Conservation (phyloP, 1,140 invertebrate genomes). For the Macrotrachela quadricornifera region DNA sequence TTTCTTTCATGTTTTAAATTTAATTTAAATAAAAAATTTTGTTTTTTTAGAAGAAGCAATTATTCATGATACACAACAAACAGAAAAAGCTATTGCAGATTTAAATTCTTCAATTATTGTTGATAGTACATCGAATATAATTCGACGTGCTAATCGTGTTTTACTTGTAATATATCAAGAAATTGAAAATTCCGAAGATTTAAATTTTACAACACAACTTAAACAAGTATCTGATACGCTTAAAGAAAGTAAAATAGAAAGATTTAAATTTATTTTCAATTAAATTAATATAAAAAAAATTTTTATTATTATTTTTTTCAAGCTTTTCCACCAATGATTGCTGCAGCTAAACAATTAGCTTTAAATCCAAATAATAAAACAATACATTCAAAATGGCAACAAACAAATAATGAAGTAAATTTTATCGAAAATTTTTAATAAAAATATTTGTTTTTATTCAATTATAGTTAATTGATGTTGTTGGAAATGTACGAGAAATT, state of each 20-base stretch:
- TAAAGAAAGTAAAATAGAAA: constrained; percentile 36
- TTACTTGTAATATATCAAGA: constrained; percentile 85
- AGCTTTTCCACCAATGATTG: constrained; percentile 78
- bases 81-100: constrained; percentile 72
- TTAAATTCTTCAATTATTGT: constrained; percentile 72
- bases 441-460: constrained; percentile 1
- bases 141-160: constrained; percentile 75
- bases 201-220: constrained; percentile 60
- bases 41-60: constrained; percentile 41
- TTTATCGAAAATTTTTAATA: neutral
- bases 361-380: constrained; percentile 55
- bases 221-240: constrained; percentile 56
- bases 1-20: no score
- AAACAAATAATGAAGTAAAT: constrained; percentile 55
- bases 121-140: constrained; percentile 68
- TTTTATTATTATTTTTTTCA: no score
- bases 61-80: constrained; percentile 72
- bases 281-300: no score
- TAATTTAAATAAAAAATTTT: no score
- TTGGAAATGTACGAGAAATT: constrained; percentile 53
- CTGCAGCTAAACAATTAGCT: constrained; percentile 74
- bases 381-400: constrained; percentile 63
- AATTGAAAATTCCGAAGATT: constrained; percentile 91
- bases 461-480: constrained; percentile 46
- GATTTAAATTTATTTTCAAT: no score